Percentiles rank a stretch among this genome's conserved stretches.
phyloP scores from a whole-genome alignment of 2,113 vertebrate genomes.

The Cololabis saira region DNA sequence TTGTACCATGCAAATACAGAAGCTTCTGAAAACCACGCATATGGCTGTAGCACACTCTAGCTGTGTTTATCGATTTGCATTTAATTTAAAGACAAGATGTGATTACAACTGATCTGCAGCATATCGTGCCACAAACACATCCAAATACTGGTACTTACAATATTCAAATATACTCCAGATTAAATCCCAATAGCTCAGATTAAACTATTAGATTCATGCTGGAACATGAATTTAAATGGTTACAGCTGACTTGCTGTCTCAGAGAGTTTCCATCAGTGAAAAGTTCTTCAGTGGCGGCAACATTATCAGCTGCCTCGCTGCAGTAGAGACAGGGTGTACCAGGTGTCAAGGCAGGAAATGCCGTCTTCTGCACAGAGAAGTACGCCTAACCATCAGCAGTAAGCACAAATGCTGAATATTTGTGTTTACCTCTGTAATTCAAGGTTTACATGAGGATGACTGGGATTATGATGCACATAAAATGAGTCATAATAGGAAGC shows the following conservation, averaged over 20 bases:
- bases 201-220: background rate
- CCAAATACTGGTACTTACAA: background rate
- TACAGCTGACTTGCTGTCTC: background rate
- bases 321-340: conserved; percentile 9
- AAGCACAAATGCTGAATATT: conserved; percentile 16
- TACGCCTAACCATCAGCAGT: conserved; percentile 24
- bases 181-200: conserved; percentile 1
- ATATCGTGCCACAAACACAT: background rate
- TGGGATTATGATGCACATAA: conserved; percentile 55
- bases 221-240: background rate
- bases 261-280: conserved; percentile 4
- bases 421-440: conserved; percentile 26
- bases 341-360: conserved; percentile 42
- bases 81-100: conserved; percentile 5
- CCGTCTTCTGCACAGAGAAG: conserved; percentile 30
- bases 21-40: background rate
- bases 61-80: conserved; percentile 2
- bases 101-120: conserved; percentile 5
- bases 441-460: conserved; percentile 63
- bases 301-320: conserved; percentile 7
- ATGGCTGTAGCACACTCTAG: background rate
- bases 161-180: background rate
- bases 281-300: conserved; percentile 8
- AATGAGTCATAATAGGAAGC: conserved; percentile 22
- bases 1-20: background rate